These are phyloP conservation scores for Acestrorhynchus altus DNA, from an alignment of 2,797 vertebrate genomes.

Conservation along the genomic window DNA sequence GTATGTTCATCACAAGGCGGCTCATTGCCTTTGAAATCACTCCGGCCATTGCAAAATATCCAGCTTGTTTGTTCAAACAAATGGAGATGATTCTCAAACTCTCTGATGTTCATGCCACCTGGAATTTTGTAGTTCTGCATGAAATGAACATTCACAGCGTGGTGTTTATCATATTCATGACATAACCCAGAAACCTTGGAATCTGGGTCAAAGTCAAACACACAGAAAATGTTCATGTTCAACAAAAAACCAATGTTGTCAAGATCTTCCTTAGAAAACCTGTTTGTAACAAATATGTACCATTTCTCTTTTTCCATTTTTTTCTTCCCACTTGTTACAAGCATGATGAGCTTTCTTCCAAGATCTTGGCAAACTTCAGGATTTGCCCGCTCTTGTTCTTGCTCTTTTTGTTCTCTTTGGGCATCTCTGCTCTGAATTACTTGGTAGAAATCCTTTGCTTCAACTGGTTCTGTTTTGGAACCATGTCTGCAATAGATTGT, in stretches of 20 bases:
- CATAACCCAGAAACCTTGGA: conserved; percentile 81
- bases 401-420: conserved; percentile 79
- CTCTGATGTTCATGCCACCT: conserved; percentile 61
- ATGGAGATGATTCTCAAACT: conserved; percentile 68
- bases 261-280: conserved; percentile 73
- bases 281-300: conserved; percentile 85
- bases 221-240: conserved; percentile 82
- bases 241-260: conserved; percentile 75
- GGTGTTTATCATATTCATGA: conserved; percentile 76
- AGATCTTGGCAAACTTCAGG: conserved; percentile 70
- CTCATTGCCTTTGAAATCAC: conserved; percentile 78
- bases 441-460: conserved; percentile 71
- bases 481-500: conserved; percentile 74
- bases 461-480: conserved; percentile 78
- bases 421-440: conserved; percentile 69
- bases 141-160: conserved; percentile 76
- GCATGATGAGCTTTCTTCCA: conserved; percentile 77
- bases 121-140: conserved; percentile 77
- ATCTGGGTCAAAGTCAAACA: conserved; percentile 86
- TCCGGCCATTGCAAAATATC: conserved; percentile 86
- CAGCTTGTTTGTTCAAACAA: conserved; percentile 85
- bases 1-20: conserved; percentile 79
- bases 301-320: conserved; percentile 78
- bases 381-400: conserved; percentile 31
- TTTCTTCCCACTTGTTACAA: conserved; percentile 81